Evolutionary conservation across 2,113 vertebrate species (phyloP).

Genomic region (Hyaena hyaena): DNA sequence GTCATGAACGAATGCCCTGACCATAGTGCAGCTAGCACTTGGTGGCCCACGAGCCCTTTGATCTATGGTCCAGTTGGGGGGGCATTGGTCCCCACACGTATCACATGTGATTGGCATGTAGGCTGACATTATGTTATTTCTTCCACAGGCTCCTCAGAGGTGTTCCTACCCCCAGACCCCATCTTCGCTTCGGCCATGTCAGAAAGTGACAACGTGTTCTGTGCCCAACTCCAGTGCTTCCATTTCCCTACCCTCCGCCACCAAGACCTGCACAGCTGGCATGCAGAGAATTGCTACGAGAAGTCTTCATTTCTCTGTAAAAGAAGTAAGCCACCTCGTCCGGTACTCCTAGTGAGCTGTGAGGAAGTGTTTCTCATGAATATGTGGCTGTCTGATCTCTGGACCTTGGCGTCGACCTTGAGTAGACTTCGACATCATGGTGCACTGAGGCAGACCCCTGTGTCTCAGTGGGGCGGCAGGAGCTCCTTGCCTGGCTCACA

Average conservation of each 20-base stretch:
- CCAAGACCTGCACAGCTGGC: slow-evolving; percentile 96
- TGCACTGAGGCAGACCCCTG: not conserved
- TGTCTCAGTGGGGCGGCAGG: not conserved
- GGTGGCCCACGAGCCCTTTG: not conserved
- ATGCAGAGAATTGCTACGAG: slow-evolving; percentile 96
- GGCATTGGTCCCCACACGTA: not conserved
- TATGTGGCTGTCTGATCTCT: not conserved
- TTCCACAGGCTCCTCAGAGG: slow-evolving; percentile 92
- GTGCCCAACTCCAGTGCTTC: slow-evolving; percentile 96
- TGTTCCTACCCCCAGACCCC: slow-evolving; percentile 95
- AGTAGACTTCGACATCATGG: rapidly evolving
- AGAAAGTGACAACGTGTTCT: slow-evolving; percentile 93
- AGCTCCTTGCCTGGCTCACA: not conserved
- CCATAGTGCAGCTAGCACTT: not conserved
- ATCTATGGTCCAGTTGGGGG: not conserved
- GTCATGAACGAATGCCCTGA: too few species aligned
- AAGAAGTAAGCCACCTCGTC: slow-evolving; percentile 89
- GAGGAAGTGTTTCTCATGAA: not conserved
- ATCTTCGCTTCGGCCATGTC: slow-evolving; percentile 88
- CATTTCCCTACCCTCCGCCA: slow-evolving; percentile 93
- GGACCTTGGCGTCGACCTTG: not conserved
- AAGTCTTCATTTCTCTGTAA: slow-evolving; percentile 98
- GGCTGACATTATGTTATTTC: not conserved
- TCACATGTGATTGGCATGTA: not conserved
- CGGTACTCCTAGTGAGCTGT: not conserved